These are phyloP conservation scores for Scarus forsteni DNA, from an alignment of 2,797 vertebrate species.

Conservation along the genomic window DNA sequence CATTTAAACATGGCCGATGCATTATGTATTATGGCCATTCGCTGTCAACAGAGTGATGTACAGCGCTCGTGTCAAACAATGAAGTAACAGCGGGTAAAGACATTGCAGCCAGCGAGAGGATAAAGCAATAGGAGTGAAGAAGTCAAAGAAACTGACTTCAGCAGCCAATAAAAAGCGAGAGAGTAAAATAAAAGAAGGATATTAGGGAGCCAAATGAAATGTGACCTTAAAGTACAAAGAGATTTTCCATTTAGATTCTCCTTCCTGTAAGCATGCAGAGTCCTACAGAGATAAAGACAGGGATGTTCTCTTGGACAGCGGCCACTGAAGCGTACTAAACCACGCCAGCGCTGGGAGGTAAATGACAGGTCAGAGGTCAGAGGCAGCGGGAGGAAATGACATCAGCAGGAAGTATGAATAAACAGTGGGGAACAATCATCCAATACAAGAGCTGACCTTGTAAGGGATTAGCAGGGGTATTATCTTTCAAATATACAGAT, in stretches of 20 bases:
- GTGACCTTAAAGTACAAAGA: slow-evolving; percentile 76
- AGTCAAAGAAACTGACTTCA: slow-evolving; percentile 25
- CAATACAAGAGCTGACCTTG: slow-evolving; percentile 81
- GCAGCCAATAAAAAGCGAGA: slow-evolving; percentile 30
- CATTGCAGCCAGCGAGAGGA: slow-evolving; percentile 13
- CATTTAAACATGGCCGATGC: slow-evolving; percentile 49
- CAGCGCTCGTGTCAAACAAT: slow-evolving; percentile 51
- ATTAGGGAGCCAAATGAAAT: slow-evolving; percentile 69
- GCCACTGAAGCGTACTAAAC: slow-evolving; percentile 63
- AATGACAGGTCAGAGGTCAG: slow-evolving; percentile 80
- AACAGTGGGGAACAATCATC: slow-evolving; percentile 82
- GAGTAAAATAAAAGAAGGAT: slow-evolving; percentile 37
- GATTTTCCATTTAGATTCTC: slow-evolving; percentile 75
- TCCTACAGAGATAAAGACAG: slow-evolving; percentile 74
- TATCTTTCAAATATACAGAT: slow-evolving; percentile 79
- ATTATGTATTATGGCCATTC: slow-evolving; percentile 51
- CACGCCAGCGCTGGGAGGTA: slow-evolving; percentile 67
- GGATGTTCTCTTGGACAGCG: slow-evolving; percentile 63
- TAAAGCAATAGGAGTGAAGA: background rate
- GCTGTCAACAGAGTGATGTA: slow-evolving; percentile 61
- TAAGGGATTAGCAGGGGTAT: slow-evolving; percentile 75
- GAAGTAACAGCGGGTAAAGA: slow-evolving; percentile 46
- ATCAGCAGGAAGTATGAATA: slow-evolving; percentile 84
- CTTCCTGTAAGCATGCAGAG: slow-evolving; percentile 66
- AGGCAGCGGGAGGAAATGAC: slow-evolving; percentile 80